Conservation (phyloP, 2,888 invertebrate genomes). For the Margaritifera margaritifera region DNA sequence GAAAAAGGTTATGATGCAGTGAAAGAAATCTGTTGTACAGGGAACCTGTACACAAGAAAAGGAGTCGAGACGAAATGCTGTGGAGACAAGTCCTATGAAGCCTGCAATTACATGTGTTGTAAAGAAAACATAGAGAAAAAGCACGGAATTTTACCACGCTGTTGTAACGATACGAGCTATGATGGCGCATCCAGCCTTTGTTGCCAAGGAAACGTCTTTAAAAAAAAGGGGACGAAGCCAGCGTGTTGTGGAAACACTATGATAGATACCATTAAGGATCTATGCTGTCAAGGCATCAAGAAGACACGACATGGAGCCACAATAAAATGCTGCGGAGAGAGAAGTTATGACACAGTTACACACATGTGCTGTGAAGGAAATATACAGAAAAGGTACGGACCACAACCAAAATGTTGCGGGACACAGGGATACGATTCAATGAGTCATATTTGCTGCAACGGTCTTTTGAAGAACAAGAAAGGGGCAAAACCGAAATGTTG, state of each 20-base stretch:
- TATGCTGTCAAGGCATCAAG: slow-evolving; percentile 22
- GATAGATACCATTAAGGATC: slow-evolving; percentile 20
- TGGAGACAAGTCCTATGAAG: slow-evolving; percentile 18
- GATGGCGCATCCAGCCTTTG: slow-evolving; percentile 23
- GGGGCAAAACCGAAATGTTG: slow-evolving; percentile 35
- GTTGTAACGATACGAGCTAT: slow-evolving; percentile 18
- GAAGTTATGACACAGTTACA: slow-evolving; percentile 18
- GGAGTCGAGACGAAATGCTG: slow-evolving; percentile 30
- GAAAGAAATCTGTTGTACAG: slow-evolving; percentile 24
- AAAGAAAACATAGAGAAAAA: slow-evolving; percentile 18
- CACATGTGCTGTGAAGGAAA: slow-evolving; percentile 32
- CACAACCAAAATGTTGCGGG: slow-evolving; percentile 27
- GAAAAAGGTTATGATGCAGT: slow-evolving; percentile 24
- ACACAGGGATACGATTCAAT: slow-evolving; percentile 23
- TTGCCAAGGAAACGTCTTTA: slow-evolving; percentile 27
- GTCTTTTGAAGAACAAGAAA: slow-evolving; percentile 11
- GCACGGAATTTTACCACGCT: slow-evolving; percentile 20
- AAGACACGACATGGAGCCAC: slow-evolving; percentile 17
- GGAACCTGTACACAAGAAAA: slow-evolving; percentile 9
- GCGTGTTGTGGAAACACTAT: slow-evolving; percentile 28
- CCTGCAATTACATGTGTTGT: slow-evolving; percentile 30
- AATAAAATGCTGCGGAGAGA: slow-evolving; percentile 24
- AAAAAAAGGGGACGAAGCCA: slow-evolving; percentile 21
- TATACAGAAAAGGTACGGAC: slow-evolving; percentile 16
- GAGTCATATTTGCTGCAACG: slow-evolving; percentile 23